A percentile compares a stretch with the other conserved stretches of the same genome.
Conservation (phyloP, 2,797 vertebrate genomes). For the Sebastes umbrosus region DNA sequence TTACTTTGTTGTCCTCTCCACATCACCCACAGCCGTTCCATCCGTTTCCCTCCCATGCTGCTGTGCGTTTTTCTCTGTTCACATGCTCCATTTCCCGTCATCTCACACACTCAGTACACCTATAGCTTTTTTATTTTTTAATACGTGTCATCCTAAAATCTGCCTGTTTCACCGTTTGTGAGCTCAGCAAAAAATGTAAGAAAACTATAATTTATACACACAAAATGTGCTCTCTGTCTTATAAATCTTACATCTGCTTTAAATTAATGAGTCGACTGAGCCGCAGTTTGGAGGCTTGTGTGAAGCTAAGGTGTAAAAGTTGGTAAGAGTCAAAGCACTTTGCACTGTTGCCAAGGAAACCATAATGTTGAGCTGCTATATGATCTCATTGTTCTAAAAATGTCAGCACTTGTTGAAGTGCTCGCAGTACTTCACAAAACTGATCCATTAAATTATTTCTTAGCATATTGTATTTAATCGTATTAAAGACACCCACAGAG, state of each 20-base stretch:
- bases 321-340: conserved; percentile 21
- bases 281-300: neutral
- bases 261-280: neutral
- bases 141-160: neutral
- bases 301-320: conserved; percentile 9
- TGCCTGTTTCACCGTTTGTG: neutral
- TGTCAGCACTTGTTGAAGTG: neutral
- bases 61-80: conserved; percentile 13
- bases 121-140: neutral
- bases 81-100: conserved; percentile 10
- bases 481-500: neutral
- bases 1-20: conserved; percentile 64
- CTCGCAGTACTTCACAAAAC: neutral
- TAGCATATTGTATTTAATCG: neutral
- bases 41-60: conserved; percentile 39
- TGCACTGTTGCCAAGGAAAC: conserved; percentile 57
- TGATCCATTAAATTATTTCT: neutral
- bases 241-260: neutral
- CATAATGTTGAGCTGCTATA: conserved; percentile 4
- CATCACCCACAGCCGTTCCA: conserved; percentile 41
- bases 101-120: neutral
- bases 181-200: neutral
- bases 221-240: neutral
- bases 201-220: neutral
- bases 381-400: conserved; percentile 41